Evolutionary conservation across 2,113 vertebrate genomes (phyloP).

Genomic region (Hepsetus odoe): DNA sequence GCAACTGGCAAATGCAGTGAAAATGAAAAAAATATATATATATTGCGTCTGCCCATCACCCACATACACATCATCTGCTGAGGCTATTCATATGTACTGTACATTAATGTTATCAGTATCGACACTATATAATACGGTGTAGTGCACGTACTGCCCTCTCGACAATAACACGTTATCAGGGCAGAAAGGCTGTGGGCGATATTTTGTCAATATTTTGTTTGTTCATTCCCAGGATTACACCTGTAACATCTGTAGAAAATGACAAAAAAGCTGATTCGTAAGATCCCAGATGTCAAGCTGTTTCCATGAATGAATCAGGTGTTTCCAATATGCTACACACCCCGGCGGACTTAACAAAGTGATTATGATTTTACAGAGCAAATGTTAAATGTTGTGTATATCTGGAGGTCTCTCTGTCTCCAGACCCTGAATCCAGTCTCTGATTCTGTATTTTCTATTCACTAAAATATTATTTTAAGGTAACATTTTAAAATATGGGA

Average conservation of each 20-base stretch:
- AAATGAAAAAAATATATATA: too few relatives aligned
- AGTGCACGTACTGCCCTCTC: not conserved
- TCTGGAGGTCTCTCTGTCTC: too few relatives aligned
- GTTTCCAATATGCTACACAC: not conserved
- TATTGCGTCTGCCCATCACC: too few relatives aligned
- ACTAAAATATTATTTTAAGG: too few relatives aligned
- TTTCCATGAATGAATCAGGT: too few relatives aligned
- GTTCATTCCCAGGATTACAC: not conserved
- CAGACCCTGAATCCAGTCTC: too few relatives aligned
- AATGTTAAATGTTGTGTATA: not conserved
- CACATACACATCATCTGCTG: not conserved
- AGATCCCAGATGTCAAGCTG: too few relatives aligned
- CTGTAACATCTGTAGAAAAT: not conserved
- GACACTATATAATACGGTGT: not conserved
- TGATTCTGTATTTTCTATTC: too few relatives aligned
- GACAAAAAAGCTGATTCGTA: not conserved
- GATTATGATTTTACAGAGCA: too few relatives aligned
- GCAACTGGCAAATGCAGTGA: too few relatives aligned
- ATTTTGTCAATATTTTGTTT: constrained; percentile 31
- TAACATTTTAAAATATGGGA: too few relatives aligned
- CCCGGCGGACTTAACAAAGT: too few relatives aligned
- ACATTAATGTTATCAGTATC: not conserved
- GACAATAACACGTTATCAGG: constrained; percentile 12
- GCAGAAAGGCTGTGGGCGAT: not conserved
- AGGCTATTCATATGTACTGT: not conserved